Percentiles rank a stretch among this genome's conserved stretches.
phyloP scores from a whole-genome alignment of 1,140 invertebrate species.

The Mactra quadrangularis region DNA sequence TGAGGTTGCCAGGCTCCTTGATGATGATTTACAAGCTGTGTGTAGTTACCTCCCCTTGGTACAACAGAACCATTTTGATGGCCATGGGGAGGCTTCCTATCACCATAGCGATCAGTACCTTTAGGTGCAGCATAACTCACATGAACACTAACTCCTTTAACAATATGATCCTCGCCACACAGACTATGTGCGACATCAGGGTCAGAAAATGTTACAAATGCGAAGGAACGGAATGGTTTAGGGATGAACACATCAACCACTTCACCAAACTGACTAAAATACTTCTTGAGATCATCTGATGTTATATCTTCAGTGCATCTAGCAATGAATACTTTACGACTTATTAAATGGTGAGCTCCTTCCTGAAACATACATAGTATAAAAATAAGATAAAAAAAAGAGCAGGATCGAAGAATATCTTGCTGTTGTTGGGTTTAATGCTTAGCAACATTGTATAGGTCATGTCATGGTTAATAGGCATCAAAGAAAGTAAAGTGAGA shows the following conservation, averaged over 20 bases:
- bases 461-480: no score
- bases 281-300: conserved; percentile 82
- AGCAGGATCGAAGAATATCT: not conserved
- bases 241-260: conserved; percentile 85
- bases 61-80: conserved; percentile 60
- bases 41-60: conserved; percentile 58
- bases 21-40: conserved; percentile 52
- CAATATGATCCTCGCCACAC: conserved; percentile 98
- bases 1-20: conserved; percentile 61
- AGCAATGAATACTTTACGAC: conserved; percentile 84
- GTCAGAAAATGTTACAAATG: conserved; percentile 85
- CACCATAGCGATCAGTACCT: conserved; percentile 57
- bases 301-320: conserved; percentile 84
- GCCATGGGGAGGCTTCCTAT: conserved; percentile 50
- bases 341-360: conserved; percentile 76
- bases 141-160: conserved; percentile 97
- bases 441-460: no score
- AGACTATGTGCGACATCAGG: conserved; percentile 92
- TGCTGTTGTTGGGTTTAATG: no score
- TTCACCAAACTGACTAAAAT: conserved; percentile 84
- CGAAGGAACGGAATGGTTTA: conserved; percentile 85
- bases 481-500: no score
- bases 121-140: conserved; percentile 98
- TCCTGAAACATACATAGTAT: conserved; percentile 71
- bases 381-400: not conserved